Evolutionary conservation across 2,888 invertebrate genomes (phyloP).

Genomic region (Tiphia femorata): DNA sequence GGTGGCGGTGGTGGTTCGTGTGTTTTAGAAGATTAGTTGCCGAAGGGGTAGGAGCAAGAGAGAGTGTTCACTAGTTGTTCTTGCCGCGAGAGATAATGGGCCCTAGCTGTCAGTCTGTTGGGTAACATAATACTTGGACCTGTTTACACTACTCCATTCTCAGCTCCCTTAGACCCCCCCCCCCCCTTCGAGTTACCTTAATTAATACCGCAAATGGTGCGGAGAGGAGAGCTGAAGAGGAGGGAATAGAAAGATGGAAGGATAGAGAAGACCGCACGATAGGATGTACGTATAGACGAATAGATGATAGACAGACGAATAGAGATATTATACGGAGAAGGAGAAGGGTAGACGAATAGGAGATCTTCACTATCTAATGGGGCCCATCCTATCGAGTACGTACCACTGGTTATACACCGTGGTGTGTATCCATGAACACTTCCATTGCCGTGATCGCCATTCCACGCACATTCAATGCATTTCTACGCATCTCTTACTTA

Average conservation of each 20-base stretch:
- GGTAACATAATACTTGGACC: constrained; percentile 59
- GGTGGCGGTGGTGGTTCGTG: too few species aligned
- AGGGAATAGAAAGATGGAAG: neutral
- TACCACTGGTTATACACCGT: constrained; percentile 37
- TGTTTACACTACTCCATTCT: constrained; percentile 53
- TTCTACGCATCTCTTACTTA: neutral
- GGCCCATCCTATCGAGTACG: constrained; percentile 46
- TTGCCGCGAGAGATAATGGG: constrained; percentile 55
- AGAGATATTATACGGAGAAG: too few species aligned
- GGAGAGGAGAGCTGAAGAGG: constrained; percentile 20
- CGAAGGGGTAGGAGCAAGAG: constrained; percentile 34
- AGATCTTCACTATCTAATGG: constrained; percentile 47
- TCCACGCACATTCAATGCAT: neutral
- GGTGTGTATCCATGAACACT: constrained; percentile 19
- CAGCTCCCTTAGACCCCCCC: constrained; percentile 15
- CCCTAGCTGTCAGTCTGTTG: constrained; percentile 54
- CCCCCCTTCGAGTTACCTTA: constrained; percentile 49
- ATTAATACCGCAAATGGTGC: constrained; percentile 52
- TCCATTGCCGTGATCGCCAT: neutral
- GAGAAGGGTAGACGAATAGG: constrained; percentile 17
- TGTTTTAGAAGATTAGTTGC: constrained; percentile 59
- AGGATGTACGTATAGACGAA: too few species aligned
- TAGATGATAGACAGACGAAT: too few species aligned
- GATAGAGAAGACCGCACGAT: too few species aligned
- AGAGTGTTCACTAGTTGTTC: constrained; percentile 46